Percentiles rank a stretch among this genome's conserved stretches.
These are phyloP conservation scores for Anthopleura sola DNA, from an alignment of 64 coral and sea anemone species.

Conservation along the genomic window DNA sequence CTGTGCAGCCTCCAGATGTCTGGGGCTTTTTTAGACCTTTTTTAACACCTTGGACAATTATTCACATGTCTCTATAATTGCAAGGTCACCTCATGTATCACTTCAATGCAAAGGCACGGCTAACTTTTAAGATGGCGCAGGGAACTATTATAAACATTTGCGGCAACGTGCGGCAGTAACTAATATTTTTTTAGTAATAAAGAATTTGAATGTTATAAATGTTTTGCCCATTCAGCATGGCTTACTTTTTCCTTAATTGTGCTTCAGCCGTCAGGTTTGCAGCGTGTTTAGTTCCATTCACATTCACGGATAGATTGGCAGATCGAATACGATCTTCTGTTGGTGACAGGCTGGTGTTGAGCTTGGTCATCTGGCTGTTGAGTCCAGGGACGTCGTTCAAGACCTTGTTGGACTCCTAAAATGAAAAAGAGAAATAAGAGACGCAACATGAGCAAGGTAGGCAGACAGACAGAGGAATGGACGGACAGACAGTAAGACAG, in stretches of 20 bases:
- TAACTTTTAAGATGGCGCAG: too few relatives aligned
- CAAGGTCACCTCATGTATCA: too few relatives aligned
- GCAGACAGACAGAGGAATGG: neutral
- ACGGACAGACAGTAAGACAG: neutral
- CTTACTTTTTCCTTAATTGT: slow-evolving; percentile 30
- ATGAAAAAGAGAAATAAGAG: neutral
- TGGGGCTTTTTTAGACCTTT: too few relatives aligned
- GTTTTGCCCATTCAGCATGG: too few relatives aligned
- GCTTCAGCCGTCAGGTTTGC: slow-evolving; percentile 51
- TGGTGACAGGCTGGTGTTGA: neutral
- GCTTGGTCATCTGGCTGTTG: neutral
- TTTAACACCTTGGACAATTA: too few relatives aligned
- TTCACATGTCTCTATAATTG: too few relatives aligned
- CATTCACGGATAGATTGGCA: slow-evolving; percentile 40
- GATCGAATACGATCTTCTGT: neutral
- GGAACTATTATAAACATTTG: too few relatives aligned
- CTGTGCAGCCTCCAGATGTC: too few relatives aligned
- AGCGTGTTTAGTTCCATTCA: slow-evolving; percentile 51
- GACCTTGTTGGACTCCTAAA: slow-evolving; percentile 19
- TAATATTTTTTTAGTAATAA: too few relatives aligned
- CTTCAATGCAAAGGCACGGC: too few relatives aligned
- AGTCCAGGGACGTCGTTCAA: neutral
- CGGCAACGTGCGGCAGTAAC: too few relatives aligned
- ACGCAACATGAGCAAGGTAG: neutral
- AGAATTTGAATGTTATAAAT: too few relatives aligned